phyloP scores from a whole-genome alignment of 2,888 invertebrate species.

The Eilema caniola region DNA sequence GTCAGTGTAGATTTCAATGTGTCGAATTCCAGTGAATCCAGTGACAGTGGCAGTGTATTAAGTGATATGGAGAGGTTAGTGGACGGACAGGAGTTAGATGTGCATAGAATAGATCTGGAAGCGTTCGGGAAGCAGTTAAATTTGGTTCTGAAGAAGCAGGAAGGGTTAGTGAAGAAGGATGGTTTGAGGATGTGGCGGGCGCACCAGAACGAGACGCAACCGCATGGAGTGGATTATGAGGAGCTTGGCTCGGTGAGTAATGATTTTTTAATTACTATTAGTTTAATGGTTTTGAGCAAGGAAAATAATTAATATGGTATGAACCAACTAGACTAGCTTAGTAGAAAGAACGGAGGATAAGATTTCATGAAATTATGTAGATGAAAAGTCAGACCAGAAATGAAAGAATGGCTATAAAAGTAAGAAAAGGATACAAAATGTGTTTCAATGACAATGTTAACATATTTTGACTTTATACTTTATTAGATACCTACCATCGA shows the following conservation, averaged over 20 bases:
- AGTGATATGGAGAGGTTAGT: conserved; percentile 71
- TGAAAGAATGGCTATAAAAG: too few species aligned
- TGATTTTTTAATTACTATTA: background rate
- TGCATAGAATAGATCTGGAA: conserved; percentile 90
- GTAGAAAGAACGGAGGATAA: too few species aligned
- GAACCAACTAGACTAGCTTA: too few species aligned
- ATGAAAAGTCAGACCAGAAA: too few species aligned
- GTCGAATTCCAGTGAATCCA: conserved; percentile 76
- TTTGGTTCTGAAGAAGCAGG: conserved; percentile 91
- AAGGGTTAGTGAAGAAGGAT: conserved; percentile 92
- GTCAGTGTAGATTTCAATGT: conserved; percentile 78
- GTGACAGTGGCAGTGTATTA: conserved; percentile 61
- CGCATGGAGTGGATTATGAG: conserved; percentile 93
- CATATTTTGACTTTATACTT: too few species aligned
- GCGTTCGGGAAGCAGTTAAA: conserved; percentile 93
- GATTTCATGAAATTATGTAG: too few species aligned
- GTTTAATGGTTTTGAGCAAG: background rate
- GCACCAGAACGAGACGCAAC: conserved; percentile 91
- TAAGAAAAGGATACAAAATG: too few species aligned
- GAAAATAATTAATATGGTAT: too few species aligned
- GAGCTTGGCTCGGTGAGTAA: conserved; percentile 91
- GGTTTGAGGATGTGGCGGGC: conserved; percentile 94
- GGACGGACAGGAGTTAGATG: conserved; percentile 81
- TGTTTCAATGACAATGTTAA: too few species aligned
- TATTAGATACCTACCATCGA: too few species aligned